Percentiles rank a stretch among this genome's conserved stretches.
Evolutionary conservation across 2,888 invertebrate species (phyloP).

Genomic region (Coelogynopora nodosa): DNA sequence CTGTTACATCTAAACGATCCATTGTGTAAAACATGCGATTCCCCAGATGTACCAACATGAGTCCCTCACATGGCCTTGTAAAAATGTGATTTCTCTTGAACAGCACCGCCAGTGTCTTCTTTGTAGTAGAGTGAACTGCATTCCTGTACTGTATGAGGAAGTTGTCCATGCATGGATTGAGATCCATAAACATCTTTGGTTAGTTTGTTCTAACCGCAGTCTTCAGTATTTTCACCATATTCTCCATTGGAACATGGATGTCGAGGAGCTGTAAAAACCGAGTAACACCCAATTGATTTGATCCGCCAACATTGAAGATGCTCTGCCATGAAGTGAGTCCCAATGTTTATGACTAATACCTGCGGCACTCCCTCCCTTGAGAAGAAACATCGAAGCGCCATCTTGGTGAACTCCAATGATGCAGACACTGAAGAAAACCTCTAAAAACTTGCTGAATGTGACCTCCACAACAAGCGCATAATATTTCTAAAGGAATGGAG

Average conservation of each 20-base stretch:
- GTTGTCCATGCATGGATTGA: background rate
- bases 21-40: conserved; percentile 11
- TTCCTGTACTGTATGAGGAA: conserved; percentile 35
- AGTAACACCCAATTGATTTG: conserved; percentile 34
- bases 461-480: background rate
- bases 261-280: conserved; percentile 34
- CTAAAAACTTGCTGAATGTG: background rate
- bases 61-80: background rate
- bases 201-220: background rate
- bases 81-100: conserved; percentile 36
- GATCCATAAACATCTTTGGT: conserved; percentile 19
- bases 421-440: background rate
- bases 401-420: background rate
- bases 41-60: background rate
- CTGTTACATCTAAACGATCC: background rate
- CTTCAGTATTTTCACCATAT: conserved; percentile 24
- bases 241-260: conserved; percentile 33
- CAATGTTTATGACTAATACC: conserved; percentile 37
- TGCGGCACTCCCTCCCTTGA: background rate
- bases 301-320: conserved; percentile 18
- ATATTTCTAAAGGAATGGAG: background rate
- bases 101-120: conserved; percentile 32
- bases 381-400: background rate
- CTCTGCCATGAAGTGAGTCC: conserved; percentile 12
- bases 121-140: conserved; percentile 1